phyloP scores from a whole-genome alignment of 2,888 invertebrate genomes.

The Amphipoea lucens region DNA sequence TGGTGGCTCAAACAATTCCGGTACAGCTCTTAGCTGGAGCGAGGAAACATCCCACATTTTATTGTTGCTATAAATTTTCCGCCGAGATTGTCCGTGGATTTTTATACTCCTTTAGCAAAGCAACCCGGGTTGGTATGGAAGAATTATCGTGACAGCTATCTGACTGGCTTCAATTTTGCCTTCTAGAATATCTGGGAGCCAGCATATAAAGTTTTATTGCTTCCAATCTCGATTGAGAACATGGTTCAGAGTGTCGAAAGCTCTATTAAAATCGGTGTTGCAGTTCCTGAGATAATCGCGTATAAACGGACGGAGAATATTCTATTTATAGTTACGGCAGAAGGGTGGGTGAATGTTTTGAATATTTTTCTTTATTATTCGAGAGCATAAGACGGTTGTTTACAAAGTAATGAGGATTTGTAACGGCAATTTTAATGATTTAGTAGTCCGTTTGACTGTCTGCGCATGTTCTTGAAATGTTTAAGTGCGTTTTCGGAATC shows the following conservation, averaged over 20 bases:
- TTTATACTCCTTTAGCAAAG: constrained; percentile 79
- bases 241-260: constrained; percentile 24
- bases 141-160: constrained; percentile 68
- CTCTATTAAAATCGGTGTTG: constrained; percentile 35
- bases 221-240: constrained; percentile 26
- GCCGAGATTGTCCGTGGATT: constrained; percentile 87
- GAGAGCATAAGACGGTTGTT: constrained; percentile 66
- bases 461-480: constrained; percentile 55
- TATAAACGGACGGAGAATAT: constrained; percentile 31
- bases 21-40: constrained; percentile 79
- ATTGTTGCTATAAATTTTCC: constrained; percentile 89
- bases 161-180: constrained; percentile 52
- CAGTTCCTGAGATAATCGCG: constrained; percentile 35
- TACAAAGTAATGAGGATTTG: constrained; percentile 75
- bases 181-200: constrained; percentile 43
- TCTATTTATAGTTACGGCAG: constrained; percentile 45
- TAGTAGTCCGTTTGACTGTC: constrained; percentile 62
- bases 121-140: constrained; percentile 47
- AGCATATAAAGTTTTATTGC: constrained; percentile 43
- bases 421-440: constrained; percentile 76
- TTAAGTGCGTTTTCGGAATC: constrained; percentile 41
- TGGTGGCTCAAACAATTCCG: constrained; percentile 65
- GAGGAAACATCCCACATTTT: constrained; percentile 87
- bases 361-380: constrained; percentile 71
- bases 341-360: constrained; percentile 64